These are phyloP conservation scores for Lepidurus apus DNA, from an alignment of 1,140 invertebrate species.

Conservation along the genomic window DNA sequence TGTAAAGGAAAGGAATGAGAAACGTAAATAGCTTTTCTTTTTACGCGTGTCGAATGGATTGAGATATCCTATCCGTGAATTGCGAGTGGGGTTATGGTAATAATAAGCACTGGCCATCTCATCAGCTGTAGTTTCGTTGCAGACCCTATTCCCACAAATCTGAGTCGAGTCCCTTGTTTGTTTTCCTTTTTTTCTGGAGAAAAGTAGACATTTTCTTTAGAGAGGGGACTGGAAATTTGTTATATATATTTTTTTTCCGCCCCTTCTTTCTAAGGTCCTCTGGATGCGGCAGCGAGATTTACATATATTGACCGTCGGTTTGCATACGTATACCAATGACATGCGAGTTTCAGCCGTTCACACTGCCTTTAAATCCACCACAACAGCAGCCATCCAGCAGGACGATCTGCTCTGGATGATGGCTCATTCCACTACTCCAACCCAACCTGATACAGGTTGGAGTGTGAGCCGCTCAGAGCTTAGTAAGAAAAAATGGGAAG, in stretches of 20 bases:
- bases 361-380: constrained; percentile 42
- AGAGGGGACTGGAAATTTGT: background rate
- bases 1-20: background rate
- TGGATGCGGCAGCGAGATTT: constrained; percentile 69
- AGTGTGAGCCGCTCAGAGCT: background rate
- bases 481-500: constrained; percentile 7
- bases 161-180: background rate
- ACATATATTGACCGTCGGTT: constrained; percentile 66
- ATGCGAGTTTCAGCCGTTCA: constrained; percentile 71
- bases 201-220: background rate
- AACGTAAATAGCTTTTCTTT: background rate
- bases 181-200: background rate
- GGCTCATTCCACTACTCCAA: background rate
- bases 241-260: background rate
- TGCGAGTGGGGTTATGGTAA: constrained; percentile 2
- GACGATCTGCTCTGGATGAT: background rate
- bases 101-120: constrained; percentile 15
- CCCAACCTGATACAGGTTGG: constrained; percentile 26
- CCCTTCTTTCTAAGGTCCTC: constrained; percentile 54
- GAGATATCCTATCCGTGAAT: constrained; percentile 1
- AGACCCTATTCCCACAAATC: constrained; percentile 7
- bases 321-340: constrained; percentile 68
- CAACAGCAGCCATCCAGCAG: constrained; percentile 7
- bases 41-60: background rate
- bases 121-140: constrained; percentile 14